These are phyloP conservation scores for Drosophila mayri DNA, from an alignment of 1,140 invertebrate genomes.

Conservation along the genomic window DNA sequence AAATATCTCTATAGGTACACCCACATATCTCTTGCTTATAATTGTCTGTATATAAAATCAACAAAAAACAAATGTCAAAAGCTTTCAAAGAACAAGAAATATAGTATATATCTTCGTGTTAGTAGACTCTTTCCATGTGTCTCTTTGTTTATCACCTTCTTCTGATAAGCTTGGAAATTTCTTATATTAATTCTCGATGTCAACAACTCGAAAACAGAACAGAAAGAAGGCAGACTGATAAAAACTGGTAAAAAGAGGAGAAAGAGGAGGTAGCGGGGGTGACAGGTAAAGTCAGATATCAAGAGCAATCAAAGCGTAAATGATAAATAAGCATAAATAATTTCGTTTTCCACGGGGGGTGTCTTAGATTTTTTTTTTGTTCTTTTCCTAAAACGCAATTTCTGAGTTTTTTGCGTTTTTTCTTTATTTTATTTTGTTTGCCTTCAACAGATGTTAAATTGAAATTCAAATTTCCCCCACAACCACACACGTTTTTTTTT, in stretches of 20 bases:
- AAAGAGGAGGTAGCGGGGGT: neutral
- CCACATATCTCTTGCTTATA: neutral
- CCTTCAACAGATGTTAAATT: slow-evolving; percentile 43
- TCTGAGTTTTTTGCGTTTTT: slow-evolving; percentile 28
- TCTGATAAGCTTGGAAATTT: slow-evolving; percentile 67
- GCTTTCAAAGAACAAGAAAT: slow-evolving; percentile 1
- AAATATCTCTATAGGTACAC: neutral
- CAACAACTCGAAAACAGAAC: slow-evolving; percentile 46
- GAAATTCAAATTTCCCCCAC: slow-evolving; percentile 36
- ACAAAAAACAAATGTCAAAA: slow-evolving; percentile 18
- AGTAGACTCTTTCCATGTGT: slow-evolving; percentile 8
- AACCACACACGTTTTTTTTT: neutral
- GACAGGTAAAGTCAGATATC: slow-evolving; percentile 51
- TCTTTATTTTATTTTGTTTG: slow-evolving; percentile 24
- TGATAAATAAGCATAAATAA: slow-evolving; percentile 79
- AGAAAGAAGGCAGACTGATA: slow-evolving; percentile 6
- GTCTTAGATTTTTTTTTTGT: neutral
- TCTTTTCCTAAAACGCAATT: slow-evolving; percentile 67
- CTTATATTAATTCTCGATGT: slow-evolving; percentile 63
- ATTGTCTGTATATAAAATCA: slow-evolving; percentile 2
- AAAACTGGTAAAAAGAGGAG: slow-evolving; percentile 1
- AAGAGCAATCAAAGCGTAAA: slow-evolving; percentile 71
- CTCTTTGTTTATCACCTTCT: slow-evolving; percentile 43
- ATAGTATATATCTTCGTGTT: slow-evolving; percentile 7
- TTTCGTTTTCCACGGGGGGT: slow-evolving; percentile 36